These are phyloP conservation scores for Silurus meridionalis DNA, from an alignment of 2,113 vertebrate species.

Conservation along the genomic window DNA sequence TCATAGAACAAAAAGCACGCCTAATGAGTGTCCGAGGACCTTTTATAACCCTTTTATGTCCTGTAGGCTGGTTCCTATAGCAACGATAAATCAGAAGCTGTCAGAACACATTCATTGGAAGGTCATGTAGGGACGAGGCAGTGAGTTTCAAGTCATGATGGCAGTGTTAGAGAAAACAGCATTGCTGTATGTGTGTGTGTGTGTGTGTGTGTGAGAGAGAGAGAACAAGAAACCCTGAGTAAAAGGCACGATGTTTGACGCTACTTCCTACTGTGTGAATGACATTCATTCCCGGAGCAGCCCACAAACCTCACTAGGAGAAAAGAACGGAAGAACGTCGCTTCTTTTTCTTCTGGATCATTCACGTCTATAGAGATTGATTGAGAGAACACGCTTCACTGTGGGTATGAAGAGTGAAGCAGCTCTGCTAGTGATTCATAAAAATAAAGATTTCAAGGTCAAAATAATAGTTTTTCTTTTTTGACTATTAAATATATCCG, in stretches of 20 bases:
- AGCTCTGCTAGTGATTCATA: constrained; percentile 1
- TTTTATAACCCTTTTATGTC: too few species aligned
- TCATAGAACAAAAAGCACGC: too few species aligned
- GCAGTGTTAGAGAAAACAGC: background rate
- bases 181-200: background rate
- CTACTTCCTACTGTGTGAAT: background rate
- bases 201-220: background rate
- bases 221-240: background rate
- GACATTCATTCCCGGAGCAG: background rate
- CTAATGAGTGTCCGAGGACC: too few species aligned
- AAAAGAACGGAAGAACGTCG: constrained; percentile 8
- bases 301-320: background rate
- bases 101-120: too few species aligned
- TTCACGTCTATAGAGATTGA: background rate
- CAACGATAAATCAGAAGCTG: background rate
- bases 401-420: background rate
- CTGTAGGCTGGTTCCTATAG: background rate
- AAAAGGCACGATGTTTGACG: background rate
- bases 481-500: too few species aligned
- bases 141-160: background rate
- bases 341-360: background rate
- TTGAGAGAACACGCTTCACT: background rate
- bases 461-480: background rate
- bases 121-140: background rate
- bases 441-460: background rate